Percentiles rank a stretch among this genome's conserved stretches.
These are phyloP conservation scores for Dipus sagitta DNA, from an alignment of 2,797 vertebrate species.

Conservation along the genomic window DNA sequence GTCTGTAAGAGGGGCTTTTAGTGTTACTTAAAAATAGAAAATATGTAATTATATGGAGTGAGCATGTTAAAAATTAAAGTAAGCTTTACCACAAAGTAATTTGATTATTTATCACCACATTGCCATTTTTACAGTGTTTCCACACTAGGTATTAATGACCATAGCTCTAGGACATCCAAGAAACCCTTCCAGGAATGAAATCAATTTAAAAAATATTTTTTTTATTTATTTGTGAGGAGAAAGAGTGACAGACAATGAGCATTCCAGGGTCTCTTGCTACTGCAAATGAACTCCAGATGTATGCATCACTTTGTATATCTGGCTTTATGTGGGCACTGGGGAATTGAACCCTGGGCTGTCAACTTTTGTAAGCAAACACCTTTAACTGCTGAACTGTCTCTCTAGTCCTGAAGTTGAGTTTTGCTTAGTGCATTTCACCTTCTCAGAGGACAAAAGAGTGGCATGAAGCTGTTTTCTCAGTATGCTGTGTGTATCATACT, in stretches of 20 bases:
- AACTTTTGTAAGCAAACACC: too few species aligned
- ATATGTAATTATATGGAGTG: constrained; percentile 24
- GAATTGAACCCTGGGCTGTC: too few species aligned
- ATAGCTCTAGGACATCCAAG: background rate
- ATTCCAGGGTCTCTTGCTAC: too few species aligned
- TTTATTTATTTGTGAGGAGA: too few species aligned
- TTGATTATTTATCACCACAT: constrained; percentile 29
- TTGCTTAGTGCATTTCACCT: background rate
- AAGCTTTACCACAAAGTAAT: constrained; percentile 26
- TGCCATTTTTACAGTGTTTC: constrained; percentile 54
- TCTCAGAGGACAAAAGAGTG: background rate
- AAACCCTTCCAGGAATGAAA: background rate
- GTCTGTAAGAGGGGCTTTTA: constrained; percentile 47
- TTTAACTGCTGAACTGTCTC: too few species aligned
- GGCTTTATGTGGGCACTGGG: too few species aligned
- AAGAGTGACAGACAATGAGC: too few species aligned
- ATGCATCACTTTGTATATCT: too few species aligned
- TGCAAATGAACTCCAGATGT: too few species aligned
- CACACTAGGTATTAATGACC: constrained; percentile 6
- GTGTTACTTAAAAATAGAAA: constrained; percentile 34
- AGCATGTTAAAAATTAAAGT: constrained; percentile 58
- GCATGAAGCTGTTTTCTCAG: background rate
- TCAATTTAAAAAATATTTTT: too few species aligned
- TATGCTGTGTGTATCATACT: background rate
- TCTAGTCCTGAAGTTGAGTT: background rate